phyloP scores from a whole-genome alignment of 2,888 invertebrate species.

The Pegoplata infirma region DNA sequence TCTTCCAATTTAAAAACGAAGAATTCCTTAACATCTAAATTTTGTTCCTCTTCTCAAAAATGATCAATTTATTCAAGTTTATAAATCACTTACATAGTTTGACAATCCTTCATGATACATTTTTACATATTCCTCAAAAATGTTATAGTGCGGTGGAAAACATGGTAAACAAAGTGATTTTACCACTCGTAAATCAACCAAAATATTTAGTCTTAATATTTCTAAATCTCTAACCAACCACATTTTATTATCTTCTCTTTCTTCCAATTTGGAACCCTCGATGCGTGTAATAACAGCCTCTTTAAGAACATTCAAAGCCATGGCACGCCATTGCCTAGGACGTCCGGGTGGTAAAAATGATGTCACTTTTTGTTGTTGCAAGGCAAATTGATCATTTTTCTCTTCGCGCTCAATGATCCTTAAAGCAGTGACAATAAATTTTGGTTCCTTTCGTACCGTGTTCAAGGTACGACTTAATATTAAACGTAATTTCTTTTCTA shows the following conservation, averaged over 20 bases:
- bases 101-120: constrained; percentile 96
- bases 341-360: constrained; percentile 96
- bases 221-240: constrained; percentile 98
- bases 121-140: constrained; percentile 92
- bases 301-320: constrained; percentile 89
- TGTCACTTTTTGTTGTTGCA: constrained; percentile 82
- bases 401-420: constrained; percentile 98
- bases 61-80: no score
- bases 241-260: constrained; percentile 92
- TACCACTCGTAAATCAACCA: constrained; percentile 94
- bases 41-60: no score
- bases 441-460: constrained; percentile 95
- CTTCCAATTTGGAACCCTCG: constrained; percentile 97
- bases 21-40: no score
- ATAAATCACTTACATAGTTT: constrained; percentile 82
- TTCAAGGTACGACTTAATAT: constrained; percentile 94
- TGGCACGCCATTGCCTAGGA: constrained; percentile 93
- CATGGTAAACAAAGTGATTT: constrained; percentile 94
- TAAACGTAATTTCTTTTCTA: constrained; percentile 94
- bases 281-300: constrained; percentile 90
- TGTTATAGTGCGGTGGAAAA: constrained; percentile 96
- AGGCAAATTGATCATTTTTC: constrained; percentile 92
- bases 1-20: no score
- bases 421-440: constrained; percentile 95
- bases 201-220: constrained; percentile 88